Conservation (phyloP, 2,888 invertebrate genomes). For the Saturnia pavonia region DNA sequence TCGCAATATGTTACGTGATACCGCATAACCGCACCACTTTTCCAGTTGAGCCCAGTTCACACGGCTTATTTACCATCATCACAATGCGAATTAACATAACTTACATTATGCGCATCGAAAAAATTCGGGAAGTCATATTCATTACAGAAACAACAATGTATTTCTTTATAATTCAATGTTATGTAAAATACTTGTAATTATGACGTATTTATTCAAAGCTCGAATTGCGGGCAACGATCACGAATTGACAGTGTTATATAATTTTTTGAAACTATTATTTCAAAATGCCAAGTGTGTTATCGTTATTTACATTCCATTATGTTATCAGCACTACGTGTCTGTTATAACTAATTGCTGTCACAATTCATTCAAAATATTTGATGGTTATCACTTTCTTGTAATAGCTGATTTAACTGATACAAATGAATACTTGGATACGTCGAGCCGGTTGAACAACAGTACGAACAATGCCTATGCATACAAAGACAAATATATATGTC, state of each 20-base stretch:
- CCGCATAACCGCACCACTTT: slow-evolving; percentile 32
- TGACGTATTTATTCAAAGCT: neutral
- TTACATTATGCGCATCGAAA: slow-evolving; percentile 23
- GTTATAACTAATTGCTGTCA: slow-evolving; percentile 19
- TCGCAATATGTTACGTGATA: slow-evolving; percentile 44
- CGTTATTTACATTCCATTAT: slow-evolving; percentile 9
- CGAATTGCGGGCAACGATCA: neutral
- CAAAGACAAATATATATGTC: slow-evolving; percentile 30
- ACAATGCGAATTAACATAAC: slow-evolving; percentile 37
- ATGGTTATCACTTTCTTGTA: slow-evolving; percentile 20
- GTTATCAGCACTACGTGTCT: slow-evolving; percentile 5
- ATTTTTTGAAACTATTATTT: slow-evolving; percentile 1
- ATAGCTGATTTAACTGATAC: slow-evolving; percentile 21
- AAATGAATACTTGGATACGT: slow-evolving; percentile 9
- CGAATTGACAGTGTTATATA: neutral
- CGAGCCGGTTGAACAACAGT: slow-evolving; percentile 28
- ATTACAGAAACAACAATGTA: slow-evolving; percentile 24
- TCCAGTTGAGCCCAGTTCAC: slow-evolving; percentile 41
- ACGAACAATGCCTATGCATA: slow-evolving; percentile 26
- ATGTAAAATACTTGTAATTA: neutral
- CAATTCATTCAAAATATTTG: slow-evolving; percentile 21
- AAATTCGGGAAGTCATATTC: slow-evolving; percentile 24
- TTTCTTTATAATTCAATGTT: slow-evolving; percentile 2
- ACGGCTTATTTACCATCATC: slow-evolving; percentile 38
- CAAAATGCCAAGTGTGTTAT: neutral